phyloP scores from a whole-genome alignment of 1,140 invertebrate species.

The Popillia japonica region DNA sequence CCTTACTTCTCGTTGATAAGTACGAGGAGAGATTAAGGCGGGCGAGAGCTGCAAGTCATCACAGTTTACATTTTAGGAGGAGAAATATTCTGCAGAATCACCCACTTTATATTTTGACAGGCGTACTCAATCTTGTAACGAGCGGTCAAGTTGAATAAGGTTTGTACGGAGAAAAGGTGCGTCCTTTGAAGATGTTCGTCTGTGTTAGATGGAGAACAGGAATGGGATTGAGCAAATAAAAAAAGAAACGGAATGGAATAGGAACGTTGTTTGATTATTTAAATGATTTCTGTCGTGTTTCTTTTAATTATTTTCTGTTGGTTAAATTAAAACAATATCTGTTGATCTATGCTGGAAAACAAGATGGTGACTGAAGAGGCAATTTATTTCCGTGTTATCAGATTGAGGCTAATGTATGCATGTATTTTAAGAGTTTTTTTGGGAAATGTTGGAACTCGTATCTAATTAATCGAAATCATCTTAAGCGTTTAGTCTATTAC shows the following conservation, averaged over 20 bases:
- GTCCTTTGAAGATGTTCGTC: neutral
- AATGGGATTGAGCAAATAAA: too few relatives aligned
- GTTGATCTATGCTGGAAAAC: too few relatives aligned
- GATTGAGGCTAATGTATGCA: too few relatives aligned
- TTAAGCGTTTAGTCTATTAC: too few relatives aligned
- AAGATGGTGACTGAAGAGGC: too few relatives aligned
- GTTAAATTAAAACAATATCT: neutral
- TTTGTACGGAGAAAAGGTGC: neutral
- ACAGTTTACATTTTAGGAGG: slow-evolving; percentile 13
- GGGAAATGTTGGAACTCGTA: too few relatives aligned
- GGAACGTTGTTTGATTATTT: slow-evolving; percentile 14
- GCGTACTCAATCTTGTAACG: slow-evolving; percentile 14
- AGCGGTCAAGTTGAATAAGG: neutral
- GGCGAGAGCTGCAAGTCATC: slow-evolving; percentile 10
- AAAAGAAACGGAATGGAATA: too few relatives aligned
- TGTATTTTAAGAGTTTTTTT: too few relatives aligned
- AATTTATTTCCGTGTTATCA: too few relatives aligned
- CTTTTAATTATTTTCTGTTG: neutral
- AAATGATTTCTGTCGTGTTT: neutral
- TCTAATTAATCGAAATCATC: too few relatives aligned
- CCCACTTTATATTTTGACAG: slow-evolving; percentile 36
- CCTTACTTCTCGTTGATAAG: neutral
- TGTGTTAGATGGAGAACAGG: too few relatives aligned
- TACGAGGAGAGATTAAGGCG: neutral
- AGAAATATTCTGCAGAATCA: slow-evolving; percentile 35